Evolutionary conservation across 2,797 vertebrate genomes (phyloP).

Genomic region (Peromyscus melanophrys): DNA sequence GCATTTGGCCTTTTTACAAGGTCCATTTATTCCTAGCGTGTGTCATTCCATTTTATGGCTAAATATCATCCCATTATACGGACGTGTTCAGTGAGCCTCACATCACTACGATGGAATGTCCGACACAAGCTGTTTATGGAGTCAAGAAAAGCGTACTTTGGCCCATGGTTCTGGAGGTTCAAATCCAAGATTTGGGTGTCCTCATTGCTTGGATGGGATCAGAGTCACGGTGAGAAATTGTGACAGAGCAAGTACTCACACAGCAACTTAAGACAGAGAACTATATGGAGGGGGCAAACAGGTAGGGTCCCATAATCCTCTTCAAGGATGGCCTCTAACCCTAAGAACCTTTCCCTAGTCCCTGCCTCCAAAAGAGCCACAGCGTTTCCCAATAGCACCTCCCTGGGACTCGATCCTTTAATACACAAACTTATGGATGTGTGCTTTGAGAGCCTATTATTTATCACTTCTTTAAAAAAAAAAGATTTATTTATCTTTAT

Average conservation of each 20-base stretch:
- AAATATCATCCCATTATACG: neutral
- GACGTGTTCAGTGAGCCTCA: neutral
- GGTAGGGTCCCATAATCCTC: neutral
- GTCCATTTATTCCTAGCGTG: neutral
- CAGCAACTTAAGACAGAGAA: neutral
- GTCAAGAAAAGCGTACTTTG: neutral
- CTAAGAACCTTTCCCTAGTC: too few species aligned
- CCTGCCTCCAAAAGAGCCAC: neutral
- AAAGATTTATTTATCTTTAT: neutral
- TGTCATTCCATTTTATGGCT: neutral
- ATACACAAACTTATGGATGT: neutral
- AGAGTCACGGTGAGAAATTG: neutral
- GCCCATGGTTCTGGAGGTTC: neutral
- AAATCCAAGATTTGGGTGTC: neutral
- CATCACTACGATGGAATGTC: neutral
- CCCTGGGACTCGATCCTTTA: too few species aligned
- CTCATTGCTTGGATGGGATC: neutral
- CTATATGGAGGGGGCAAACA: neutral
- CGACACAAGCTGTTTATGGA: neutral
- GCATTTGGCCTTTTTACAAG: neutral
- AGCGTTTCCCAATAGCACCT: too few species aligned
- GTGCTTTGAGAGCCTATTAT: neutral
- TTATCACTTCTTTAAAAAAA: neutral
- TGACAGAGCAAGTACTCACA: neutral
- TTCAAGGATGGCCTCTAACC: neutral